A percentile compares a stretch with the other conserved stretches of the same genome.
Conservation (phyloP, 2,888 invertebrate species). For the Selenia dentaria region DNA sequence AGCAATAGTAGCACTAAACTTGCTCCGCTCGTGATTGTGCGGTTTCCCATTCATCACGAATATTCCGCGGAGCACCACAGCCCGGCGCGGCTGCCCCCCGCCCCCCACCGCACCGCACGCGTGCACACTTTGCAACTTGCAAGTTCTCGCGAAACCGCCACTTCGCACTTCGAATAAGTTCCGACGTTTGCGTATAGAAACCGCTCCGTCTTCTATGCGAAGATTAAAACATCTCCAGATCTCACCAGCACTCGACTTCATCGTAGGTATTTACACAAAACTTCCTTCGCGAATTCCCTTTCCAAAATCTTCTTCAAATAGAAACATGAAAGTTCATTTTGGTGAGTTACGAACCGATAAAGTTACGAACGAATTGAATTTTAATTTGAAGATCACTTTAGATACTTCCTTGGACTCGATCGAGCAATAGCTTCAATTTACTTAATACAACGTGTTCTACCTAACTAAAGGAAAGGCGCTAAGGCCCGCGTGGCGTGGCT, state of each 20-base stretch:
- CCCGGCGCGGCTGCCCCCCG: background rate
- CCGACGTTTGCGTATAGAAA: conserved; percentile 39
- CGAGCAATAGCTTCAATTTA: too few relatives aligned
- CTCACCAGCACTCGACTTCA: conserved; percentile 51
- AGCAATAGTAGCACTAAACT: too few relatives aligned
- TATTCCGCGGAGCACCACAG: background rate
- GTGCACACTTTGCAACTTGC: background rate
- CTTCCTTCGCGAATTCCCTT: conserved; percentile 57
- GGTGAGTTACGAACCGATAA: conserved; percentile 63
- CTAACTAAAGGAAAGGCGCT: too few relatives aligned
- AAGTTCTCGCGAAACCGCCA: conserved; percentile 9
- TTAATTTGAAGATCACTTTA: conserved; percentile 40
- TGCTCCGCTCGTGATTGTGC: too few relatives aligned
- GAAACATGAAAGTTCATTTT: conserved; percentile 61
- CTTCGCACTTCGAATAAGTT: conserved; percentile 16
- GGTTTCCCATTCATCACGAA: too few relatives aligned
- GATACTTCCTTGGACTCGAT: too few relatives aligned
- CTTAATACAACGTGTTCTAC: too few relatives aligned
- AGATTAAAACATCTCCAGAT: conserved; percentile 49
- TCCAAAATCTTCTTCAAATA: conserved; percentile 58
- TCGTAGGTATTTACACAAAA: conserved; percentile 57
- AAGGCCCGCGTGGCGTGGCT: too few relatives aligned
- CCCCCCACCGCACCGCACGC: conserved; percentile 3
- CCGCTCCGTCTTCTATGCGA: conserved; percentile 32
- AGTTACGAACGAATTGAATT: conserved; percentile 59